Conservation (phyloP, 2,888 invertebrate species). For the Stomorhina lunata region DNA sequence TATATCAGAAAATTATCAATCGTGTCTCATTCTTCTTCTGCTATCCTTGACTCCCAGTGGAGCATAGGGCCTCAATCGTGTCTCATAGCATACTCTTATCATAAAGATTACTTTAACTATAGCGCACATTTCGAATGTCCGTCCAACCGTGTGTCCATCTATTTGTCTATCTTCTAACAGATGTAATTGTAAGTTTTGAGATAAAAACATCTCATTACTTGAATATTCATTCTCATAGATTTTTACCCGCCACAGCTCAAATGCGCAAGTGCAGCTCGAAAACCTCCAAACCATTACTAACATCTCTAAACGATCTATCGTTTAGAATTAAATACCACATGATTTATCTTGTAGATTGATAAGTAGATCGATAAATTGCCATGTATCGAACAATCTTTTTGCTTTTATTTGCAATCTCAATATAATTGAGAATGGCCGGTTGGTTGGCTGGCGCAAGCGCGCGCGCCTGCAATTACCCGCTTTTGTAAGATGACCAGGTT, state of each 20-base stretch:
- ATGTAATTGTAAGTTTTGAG: constrained; percentile 56
- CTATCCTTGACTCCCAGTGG: no score
- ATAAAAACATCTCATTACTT: constrained; percentile 64
- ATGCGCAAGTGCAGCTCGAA: neutral
- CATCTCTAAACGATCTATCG: constrained; percentile 65
- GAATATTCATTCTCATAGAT: constrained; percentile 25
- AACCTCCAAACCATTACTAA: constrained; percentile 15
- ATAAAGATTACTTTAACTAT: no score
- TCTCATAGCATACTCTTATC: no score
- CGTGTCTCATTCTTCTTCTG: no score
- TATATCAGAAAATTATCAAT: no score
- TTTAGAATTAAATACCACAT: constrained; percentile 71
- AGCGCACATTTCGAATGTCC: neutral
- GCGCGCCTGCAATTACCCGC: constrained; percentile 58
- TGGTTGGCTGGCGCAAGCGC: no score
- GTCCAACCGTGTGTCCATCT: neutral
- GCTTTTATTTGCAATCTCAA: constrained; percentile 62
- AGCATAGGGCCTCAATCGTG: no score
- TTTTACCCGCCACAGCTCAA: neutral
- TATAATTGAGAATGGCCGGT: constrained; percentile 49
- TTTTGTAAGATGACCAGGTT: constrained; percentile 21
- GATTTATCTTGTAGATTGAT: constrained; percentile 80
- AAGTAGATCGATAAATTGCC: constrained; percentile 69
- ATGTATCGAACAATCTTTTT: constrained; percentile 67
- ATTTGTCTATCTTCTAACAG: constrained; percentile 41